Base-by-base conservation (phyloP, 2,888 invertebrate genomes). In the Rotaria socialis region DNA sequence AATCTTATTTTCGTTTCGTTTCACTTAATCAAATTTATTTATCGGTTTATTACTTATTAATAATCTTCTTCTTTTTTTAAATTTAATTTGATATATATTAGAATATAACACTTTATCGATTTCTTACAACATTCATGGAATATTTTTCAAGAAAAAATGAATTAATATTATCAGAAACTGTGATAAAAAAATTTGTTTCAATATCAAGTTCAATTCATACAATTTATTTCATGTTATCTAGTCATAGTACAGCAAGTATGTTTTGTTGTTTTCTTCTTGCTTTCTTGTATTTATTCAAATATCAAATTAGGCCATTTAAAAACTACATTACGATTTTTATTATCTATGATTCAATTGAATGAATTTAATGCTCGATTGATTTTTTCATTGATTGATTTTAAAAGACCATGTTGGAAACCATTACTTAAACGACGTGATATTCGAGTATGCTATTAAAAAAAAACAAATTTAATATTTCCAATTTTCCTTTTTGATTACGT, bases 231-330 rank as follows among this genome's bases (percentile, higher is more conserved):
- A 80, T 80, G 80, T 47, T 80, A 80, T 80, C 80, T 5, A 47
- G 24, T 47, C 80, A 47, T 80, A 80, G n/a, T 47, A 80, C 80
- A 80, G 80, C 80, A 80, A 80, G 80, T 80, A 80, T 47, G 47
- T 43, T 16, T 75, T 0, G 8, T 24, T 22, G 4, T 19, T 75
- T 75, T 19, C 22, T n/a, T n/a, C n/a, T n/a, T n/a, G 43, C 47
- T 47, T 43, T 24, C 22, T 27, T 67, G 14, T 67, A 27, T 27
- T 2, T 75, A 43, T 19, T 24, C 2, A 47, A 24, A 8, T 43
- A 24, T 75, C 5, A 2, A 2, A 10, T 41, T 41, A 80, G 80
- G 80, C n/a, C 80, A 80, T 47, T 47, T 80, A 47, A 80, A 80
- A 47, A 47, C n/a, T 2, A 80, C 80, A 22, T 80, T 80, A 47